Evolutionary conservation across 2,888 invertebrate species (phyloP).

Genomic region (Synergus laeviventris): DNA sequence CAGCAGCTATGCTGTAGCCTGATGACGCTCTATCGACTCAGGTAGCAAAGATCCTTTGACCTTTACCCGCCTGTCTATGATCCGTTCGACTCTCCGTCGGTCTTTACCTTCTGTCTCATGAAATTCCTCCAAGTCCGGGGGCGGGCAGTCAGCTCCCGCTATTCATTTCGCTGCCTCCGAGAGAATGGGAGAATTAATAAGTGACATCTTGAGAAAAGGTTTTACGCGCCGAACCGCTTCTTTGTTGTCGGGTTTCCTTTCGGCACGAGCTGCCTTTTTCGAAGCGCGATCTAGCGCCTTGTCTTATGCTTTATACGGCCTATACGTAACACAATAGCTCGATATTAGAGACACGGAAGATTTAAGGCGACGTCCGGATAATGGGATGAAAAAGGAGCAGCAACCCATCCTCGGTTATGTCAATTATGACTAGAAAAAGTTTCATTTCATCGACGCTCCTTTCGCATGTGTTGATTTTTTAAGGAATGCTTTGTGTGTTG

Average conservation of each 20-base stretch:
- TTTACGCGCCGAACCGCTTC: constrained; percentile 61
- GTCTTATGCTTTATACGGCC: constrained; percentile 58
- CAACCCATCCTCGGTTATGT: constrained; percentile 20
- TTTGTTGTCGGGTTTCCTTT: constrained; percentile 60
- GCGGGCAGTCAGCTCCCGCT: constrained; percentile 60
- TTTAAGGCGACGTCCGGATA: constrained; percentile 33
- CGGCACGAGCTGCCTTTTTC: constrained; percentile 56
- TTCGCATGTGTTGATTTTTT: constrained; percentile 9
- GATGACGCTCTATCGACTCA: constrained; percentile 63
- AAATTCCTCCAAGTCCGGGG: constrained; percentile 53
- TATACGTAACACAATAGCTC: constrained; percentile 57
- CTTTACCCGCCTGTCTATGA: constrained; percentile 69
- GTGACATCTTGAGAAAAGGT: constrained; percentile 73
- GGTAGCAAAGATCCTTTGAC: constrained; percentile 73
- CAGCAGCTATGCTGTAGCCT: constrained; percentile 45
- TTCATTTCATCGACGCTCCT: neutral
- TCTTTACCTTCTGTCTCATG: constrained; percentile 58
- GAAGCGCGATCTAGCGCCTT: constrained; percentile 57
- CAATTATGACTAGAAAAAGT: constrained; percentile 32
- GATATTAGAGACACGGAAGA: constrained; percentile 25
- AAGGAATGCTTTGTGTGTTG: constrained; percentile 9
- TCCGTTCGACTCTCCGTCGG: constrained; percentile 58
- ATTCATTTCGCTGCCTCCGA: constrained; percentile 67
- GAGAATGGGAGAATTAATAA: constrained; percentile 74
- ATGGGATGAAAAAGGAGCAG: constrained; percentile 36